A percentile compares a stretch with the other conserved stretches of the same genome.
These are phyloP conservation scores for Lumbricus terrestris DNA, from an alignment of 2,888 invertebrate genomes.

Conservation along the genomic window DNA sequence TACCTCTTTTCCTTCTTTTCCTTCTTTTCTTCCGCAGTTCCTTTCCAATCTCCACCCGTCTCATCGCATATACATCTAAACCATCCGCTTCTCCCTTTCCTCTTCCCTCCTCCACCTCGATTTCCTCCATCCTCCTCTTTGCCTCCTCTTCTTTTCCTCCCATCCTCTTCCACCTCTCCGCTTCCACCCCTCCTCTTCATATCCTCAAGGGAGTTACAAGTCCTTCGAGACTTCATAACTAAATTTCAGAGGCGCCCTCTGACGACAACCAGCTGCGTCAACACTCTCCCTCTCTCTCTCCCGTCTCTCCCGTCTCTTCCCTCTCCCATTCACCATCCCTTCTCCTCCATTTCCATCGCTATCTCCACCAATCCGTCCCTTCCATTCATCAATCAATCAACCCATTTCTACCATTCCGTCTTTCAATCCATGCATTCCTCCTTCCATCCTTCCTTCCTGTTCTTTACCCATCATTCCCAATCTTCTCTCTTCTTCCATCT, in stretches of 20 bases:
- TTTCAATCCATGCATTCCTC: background rate
- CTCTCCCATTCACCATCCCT: background rate
- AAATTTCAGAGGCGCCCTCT: background rate
- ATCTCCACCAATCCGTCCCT: background rate
- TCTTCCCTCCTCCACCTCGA: no score
- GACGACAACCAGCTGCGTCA: background rate
- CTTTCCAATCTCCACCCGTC: no score
- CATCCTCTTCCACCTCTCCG: background rate
- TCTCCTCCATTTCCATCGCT: background rate
- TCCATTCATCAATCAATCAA: background rate
- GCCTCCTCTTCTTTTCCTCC: background rate
- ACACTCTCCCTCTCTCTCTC: no score
- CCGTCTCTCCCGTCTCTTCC: background rate
- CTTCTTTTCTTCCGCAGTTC: background rate
- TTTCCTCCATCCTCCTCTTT: background rate
- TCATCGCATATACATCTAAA: no score
- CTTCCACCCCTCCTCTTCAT: background rate
- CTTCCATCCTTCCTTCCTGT: background rate
- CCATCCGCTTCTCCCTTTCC: no score
- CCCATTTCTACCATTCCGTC: background rate
- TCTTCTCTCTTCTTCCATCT: background rate
- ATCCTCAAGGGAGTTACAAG: background rate
- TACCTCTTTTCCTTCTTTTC: background rate
- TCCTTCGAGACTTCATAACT: slow-evolving; percentile 3
- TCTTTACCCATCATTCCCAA: background rate